These are phyloP conservation scores for Ceyx erithaca DNA, from an alignment of 2,797 vertebrate genomes.

Conservation along the genomic window DNA sequence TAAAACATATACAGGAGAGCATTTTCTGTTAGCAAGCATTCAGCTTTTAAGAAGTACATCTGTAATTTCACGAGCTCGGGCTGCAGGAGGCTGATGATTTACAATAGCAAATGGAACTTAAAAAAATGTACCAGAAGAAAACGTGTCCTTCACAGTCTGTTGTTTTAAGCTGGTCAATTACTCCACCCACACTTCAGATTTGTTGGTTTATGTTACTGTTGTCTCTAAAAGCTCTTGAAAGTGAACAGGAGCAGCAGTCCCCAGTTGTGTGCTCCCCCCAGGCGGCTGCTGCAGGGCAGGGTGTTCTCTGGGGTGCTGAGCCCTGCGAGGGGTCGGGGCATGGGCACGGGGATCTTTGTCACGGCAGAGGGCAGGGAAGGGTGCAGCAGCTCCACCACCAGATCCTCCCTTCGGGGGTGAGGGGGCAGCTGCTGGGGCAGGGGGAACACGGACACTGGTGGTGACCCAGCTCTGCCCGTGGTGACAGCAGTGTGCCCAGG, in stretches of 20 bases:
- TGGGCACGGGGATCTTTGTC: no score
- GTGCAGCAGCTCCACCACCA: background rate
- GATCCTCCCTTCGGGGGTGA: rapidly evolving
- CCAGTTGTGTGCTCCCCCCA: rapidly evolving
- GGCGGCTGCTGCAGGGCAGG: rapidly evolving
- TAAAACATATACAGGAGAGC: background rate
- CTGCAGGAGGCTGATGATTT: background rate
- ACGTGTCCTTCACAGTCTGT: background rate
- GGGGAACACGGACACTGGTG: background rate
- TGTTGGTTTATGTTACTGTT: background rate
- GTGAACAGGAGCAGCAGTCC: background rate
- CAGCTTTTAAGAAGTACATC: background rate
- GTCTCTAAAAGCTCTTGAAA: background rate
- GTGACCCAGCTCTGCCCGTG: rapidly evolving
- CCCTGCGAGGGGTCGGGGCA: no score
- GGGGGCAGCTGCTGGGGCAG: background rate
- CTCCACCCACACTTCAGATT: background rate
- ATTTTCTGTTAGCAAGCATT: background rate
- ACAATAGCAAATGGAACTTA: background rate
- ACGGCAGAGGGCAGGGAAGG: no score
- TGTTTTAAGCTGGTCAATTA: background rate
- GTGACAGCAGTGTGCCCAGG: no score
- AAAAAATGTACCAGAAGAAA: background rate
- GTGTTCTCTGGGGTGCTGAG: no score
- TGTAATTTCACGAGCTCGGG: background rate